A percentile compares a stretch with the other conserved stretches of the same genome.
phyloP scores from a whole-genome alignment of 2,113 vertebrate species.

The Amblyopsis rosae region DNA sequence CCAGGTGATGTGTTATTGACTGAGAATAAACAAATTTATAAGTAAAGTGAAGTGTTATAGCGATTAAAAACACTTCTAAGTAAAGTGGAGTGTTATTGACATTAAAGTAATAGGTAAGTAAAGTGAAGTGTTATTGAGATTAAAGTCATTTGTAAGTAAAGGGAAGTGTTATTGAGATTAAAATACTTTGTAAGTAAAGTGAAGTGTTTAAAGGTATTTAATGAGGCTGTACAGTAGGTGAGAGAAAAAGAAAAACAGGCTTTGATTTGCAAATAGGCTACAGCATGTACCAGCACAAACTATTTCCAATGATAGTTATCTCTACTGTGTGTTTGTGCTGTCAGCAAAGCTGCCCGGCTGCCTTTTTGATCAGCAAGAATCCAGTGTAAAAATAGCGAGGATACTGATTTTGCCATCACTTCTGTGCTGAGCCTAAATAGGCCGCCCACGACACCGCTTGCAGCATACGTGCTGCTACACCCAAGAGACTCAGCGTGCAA shows the following conservation, averaged over 20 bases:
- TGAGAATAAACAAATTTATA: too few relatives aligned
- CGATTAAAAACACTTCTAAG: too few relatives aligned
- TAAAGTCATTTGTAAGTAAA: too few relatives aligned
- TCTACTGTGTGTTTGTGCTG: constrained; percentile 9
- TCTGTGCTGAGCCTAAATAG: constrained; percentile 26
- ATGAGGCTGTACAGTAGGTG: constrained; percentile 22
- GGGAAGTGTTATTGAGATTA: neutral
- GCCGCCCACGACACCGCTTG: constrained; percentile 41
- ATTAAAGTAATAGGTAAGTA: too few relatives aligned
- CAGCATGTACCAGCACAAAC: constrained; percentile 15
- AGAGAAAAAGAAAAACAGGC: constrained; percentile 23
- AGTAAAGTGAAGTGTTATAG: too few relatives aligned
- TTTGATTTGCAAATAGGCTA: neutral
- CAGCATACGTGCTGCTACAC: constrained; percentile 47
- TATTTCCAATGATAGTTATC: constrained; percentile 21
- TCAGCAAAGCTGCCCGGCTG: constrained; percentile 20
- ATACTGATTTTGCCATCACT: constrained; percentile 47
- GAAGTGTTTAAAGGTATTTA: constrained; percentile 10
- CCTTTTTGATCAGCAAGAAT: constrained; percentile 55
- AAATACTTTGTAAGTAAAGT: neutral
- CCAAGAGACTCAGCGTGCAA: constrained; percentile 9
- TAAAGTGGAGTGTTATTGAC: too few relatives aligned
- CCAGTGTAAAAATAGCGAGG: constrained; percentile 57
- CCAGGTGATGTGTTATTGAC: too few relatives aligned
- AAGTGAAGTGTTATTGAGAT: too few relatives aligned